Conservation (phyloP, 2,888 invertebrate genomes). For the Parnassius apollo region DNA sequence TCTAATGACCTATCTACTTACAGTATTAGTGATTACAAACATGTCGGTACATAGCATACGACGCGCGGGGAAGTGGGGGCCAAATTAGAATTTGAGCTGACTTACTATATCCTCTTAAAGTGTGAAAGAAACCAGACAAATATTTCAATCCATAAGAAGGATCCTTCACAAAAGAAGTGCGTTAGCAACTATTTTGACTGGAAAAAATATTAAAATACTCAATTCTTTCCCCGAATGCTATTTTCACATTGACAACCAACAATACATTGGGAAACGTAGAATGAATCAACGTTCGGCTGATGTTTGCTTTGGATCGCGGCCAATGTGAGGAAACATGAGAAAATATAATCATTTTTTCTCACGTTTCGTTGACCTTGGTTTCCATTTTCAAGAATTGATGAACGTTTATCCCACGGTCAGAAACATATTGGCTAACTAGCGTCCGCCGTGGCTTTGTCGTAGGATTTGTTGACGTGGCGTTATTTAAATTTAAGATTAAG, state of each 20-base stretch:
- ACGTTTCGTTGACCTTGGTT: constrained; percentile 34
- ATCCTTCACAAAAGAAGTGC: constrained; percentile 13
- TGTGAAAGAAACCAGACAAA: constrained; percentile 15
- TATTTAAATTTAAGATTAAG: too few relatives aligned
- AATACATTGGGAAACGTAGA: constrained; percentile 35
- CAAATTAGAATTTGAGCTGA: too few relatives aligned
- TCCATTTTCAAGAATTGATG: constrained; percentile 34
- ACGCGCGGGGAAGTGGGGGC: too few relatives aligned
- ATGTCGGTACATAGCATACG: too few relatives aligned
- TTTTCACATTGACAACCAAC: constrained; percentile 38
- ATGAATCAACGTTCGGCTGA: constrained; percentile 58
- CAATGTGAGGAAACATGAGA: constrained; percentile 46
- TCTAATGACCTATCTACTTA: too few relatives aligned
- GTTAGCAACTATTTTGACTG: constrained; percentile 17
- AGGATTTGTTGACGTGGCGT: too few relatives aligned
- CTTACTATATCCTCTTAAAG: too few relatives aligned
- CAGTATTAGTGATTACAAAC: too few relatives aligned
- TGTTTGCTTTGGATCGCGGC: constrained; percentile 51
- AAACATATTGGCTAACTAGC: constrained; percentile 28
- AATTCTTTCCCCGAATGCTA: constrained; percentile 30
- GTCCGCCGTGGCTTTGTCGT: too few relatives aligned
- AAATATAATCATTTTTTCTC: constrained; percentile 33
- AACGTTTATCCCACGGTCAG: constrained; percentile 35
- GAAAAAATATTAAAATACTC: constrained; percentile 16
- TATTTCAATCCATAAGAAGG: constrained; percentile 12